These are phyloP conservation scores for Entomobrya proxima DNA, from an alignment of 2,888 invertebrate species.

Conservation along the genomic window DNA sequence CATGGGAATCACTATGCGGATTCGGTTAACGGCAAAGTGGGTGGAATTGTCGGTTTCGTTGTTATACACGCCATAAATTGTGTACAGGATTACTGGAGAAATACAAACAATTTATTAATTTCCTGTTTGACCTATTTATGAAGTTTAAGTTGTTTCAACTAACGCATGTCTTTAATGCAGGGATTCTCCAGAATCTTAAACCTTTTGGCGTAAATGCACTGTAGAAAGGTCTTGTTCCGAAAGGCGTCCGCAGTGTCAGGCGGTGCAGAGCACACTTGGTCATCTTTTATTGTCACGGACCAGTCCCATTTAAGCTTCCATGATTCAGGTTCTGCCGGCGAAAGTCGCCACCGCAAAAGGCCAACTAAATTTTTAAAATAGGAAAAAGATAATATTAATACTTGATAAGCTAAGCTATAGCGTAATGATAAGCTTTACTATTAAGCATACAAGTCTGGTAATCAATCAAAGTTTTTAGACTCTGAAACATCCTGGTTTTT, in stretches of 20 bases:
- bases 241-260: not conserved
- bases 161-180: slow-evolving; percentile 49
- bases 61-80: not conserved
- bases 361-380: slow-evolving; percentile 27
- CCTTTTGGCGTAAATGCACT: slow-evolving; percentile 18
- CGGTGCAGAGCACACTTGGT: not conserved
- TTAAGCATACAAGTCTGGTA: slow-evolving; percentile 39
- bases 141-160: no score
- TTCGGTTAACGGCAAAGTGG: not conserved
- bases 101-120: no score
- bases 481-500: not conserved
- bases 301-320: not conserved
- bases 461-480: slow-evolving; percentile 49
- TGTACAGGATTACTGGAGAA: not conserved
- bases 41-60: not conserved
- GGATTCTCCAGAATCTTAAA: slow-evolving; percentile 16
- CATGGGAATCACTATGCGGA: slow-evolving; percentile 16
- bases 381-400: not conserved
- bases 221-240: not conserved
- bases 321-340: not conserved
- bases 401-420: not conserved
- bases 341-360: slow-evolving; percentile 47
- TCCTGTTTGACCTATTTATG: no score
- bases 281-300: not conserved
- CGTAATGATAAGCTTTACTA: not conserved